Evolutionary conservation across 1,140 invertebrate genomes (phyloP), one percentile per base, ranked within the genome.

Genomic region (Lucilia cuprina): DNA sequence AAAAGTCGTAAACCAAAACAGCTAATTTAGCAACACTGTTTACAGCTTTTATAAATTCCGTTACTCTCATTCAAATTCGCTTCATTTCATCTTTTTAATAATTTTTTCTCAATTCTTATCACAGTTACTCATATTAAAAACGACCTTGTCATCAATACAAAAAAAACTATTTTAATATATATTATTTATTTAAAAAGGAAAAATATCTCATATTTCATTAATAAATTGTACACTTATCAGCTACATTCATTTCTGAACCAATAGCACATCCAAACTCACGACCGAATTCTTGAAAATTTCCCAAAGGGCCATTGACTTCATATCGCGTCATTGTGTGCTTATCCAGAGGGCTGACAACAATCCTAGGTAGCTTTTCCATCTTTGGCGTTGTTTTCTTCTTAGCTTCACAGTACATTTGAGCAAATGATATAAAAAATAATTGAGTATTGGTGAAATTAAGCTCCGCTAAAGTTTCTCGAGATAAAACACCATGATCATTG

Each of bases 361-460:
- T 41, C 91, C 0, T 94, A 95, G 0, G 95, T 94, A 25, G 93
- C 92, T 87, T 93, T 94, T 87, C 96, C 95, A 1, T 91, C 85
- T 41, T 9, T 35, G 21, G 60, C 13, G 7, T 17, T 0, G 55
- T 9, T 9, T 82, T 70, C 7, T 84, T 84, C 0, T 82, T 84
- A 4, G 85, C 83, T 5, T 77, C 75, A 82, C 89, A 91, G n/a
- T 86, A 83, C 41, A 86, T 86, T 83, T 96, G 95, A 2, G 94
- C 94, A 85, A 94, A 95, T 84, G 93, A 92, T 13, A 96, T 89
- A 87, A 95, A 97, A 90, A 96, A 96, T 0, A 97, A 91, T 87
- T 96, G 96, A 0, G 89, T 90, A 30, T 90, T 90, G 19, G 89
- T 86, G 49, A 87, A 87, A 74, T 90, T 87, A 0, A 90, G 70